A percentile compares a stretch with the other conserved stretches of the same genome.
These are phyloP conservation scores for Aelia acuminata DNA, from an alignment of 2,888 invertebrate species.

Conservation along the genomic window DNA sequence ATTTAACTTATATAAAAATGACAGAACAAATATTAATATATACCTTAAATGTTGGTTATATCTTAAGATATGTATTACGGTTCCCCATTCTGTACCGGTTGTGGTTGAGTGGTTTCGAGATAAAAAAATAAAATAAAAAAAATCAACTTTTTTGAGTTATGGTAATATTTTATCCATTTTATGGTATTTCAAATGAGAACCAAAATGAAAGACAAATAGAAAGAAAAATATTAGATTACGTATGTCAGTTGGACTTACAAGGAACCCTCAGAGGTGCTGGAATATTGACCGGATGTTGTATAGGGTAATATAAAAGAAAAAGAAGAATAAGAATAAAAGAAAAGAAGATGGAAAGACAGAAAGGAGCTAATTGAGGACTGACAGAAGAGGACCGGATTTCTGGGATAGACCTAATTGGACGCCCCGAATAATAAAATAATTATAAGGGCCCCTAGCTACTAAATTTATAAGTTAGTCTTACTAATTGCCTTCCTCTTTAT, in stretches of 20 bases:
- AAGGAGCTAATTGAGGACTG: constrained; percentile 45
- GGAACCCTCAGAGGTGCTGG: background rate
- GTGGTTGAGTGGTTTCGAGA: too few species aligned
- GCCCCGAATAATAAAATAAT: constrained; percentile 56
- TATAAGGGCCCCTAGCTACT: background rate
- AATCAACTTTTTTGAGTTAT: too few species aligned
- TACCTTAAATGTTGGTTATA: too few species aligned
- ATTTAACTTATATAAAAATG: too few species aligned
- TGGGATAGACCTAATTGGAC: constrained; percentile 45
- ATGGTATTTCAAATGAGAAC: too few species aligned
- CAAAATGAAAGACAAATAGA: too few species aligned
- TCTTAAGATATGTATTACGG: too few species aligned
- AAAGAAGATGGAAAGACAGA: constrained; percentile 16
- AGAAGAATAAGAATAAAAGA: constrained; percentile 1
- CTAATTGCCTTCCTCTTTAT: constrained; percentile 40
- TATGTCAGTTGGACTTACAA: background rate
- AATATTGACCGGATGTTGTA: constrained; percentile 27
- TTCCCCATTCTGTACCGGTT: too few species aligned
- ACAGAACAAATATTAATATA: too few species aligned
- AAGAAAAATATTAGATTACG: too few species aligned
- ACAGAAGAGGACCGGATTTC: background rate
- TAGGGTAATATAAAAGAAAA: background rate
- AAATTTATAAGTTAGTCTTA: constrained; percentile 25
- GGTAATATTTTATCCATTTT: too few species aligned
- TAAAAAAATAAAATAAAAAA: too few species aligned